Conservation (phyloP, 2,888 invertebrate species). For the Paralinhomoeus sp. region DNA sequence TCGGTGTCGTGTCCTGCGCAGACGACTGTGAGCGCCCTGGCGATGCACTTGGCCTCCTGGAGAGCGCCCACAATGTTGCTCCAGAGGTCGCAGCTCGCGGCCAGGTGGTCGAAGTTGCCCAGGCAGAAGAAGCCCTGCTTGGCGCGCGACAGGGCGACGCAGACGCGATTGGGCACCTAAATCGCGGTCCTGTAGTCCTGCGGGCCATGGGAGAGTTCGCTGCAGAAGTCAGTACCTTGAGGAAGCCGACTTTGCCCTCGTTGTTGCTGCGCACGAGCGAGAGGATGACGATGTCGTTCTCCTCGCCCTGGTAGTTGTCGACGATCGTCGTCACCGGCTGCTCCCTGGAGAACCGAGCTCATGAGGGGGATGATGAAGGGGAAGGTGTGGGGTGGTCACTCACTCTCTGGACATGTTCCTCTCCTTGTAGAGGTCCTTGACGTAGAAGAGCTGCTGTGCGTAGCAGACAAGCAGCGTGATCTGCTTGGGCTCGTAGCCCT, state of each 20-base stretch:
- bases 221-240: slow-evolving; percentile 10
- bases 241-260: slow-evolving; percentile 21
- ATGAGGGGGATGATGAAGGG: too few species aligned
- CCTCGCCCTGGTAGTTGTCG: slow-evolving; percentile 60
- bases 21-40: slow-evolving; percentile 7
- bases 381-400: too few species aligned
- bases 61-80: slow-evolving; percentile 4
- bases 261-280: slow-evolving; percentile 17
- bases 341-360: too few species aligned
- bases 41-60: slow-evolving; percentile 1
- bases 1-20: slow-evolving; percentile 10
- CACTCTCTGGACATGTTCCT: not conserved
- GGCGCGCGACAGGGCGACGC: slow-evolving; percentile 42
- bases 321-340: slow-evolving; percentile 32
- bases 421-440: slow-evolving; percentile 27
- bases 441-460: slow-evolving; percentile 42
- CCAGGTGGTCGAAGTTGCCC: slow-evolving; percentile 37
- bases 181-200: not conserved
- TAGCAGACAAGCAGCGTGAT: slow-evolving; percentile 53
- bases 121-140: slow-evolving; percentile 46
- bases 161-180: slow-evolving; percentile 19
- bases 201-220: not conserved
- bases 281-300: slow-evolving; percentile 45
- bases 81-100: slow-evolving; percentile 6
- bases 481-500: slow-evolving; percentile 22